Evolutionary conservation across 2,888 invertebrate genomes (phyloP).

Genomic region (Thereva nobilitata): DNA sequence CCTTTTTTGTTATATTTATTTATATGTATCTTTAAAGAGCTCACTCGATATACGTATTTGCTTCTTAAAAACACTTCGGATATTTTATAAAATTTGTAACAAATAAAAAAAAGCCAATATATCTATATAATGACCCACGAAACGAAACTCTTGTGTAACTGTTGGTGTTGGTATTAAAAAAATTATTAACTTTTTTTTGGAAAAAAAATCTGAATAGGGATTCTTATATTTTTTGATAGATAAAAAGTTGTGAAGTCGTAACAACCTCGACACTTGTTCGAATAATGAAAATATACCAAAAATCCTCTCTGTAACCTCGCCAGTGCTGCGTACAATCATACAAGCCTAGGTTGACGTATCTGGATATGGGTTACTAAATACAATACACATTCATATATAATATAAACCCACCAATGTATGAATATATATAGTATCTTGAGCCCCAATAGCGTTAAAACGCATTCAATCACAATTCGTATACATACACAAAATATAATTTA

Average conservation of each 20-base stretch:
- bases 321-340: slow-evolving; percentile 26
- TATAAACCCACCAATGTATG: too few relatives aligned
- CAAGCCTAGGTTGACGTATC: neutral
- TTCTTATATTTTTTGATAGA: slow-evolving; percentile 28
- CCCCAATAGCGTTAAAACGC: too few relatives aligned
- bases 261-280: slow-evolving; percentile 44
- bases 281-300: slow-evolving; percentile 38
- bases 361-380: slow-evolving; percentile 4
- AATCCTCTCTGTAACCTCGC: slow-evolving; percentile 18
- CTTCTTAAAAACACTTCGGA: too few relatives aligned
- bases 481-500: too few relatives aligned
- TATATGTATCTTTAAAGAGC: too few relatives aligned
- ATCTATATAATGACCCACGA: slow-evolving; percentile 12
- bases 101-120: too few relatives aligned
- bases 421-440: too few relatives aligned
- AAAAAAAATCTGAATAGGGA: slow-evolving; percentile 32
- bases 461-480: too few relatives aligned
- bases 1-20: too few relatives aligned
- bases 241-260: slow-evolving; percentile 42
- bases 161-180: neutral
- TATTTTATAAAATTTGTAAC: too few relatives aligned
- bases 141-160: slow-evolving; percentile 5
- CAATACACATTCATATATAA: neutral
- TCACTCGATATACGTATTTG: too few relatives aligned
- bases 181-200: neutral